phyloP scores from a whole-genome alignment of 1,140 invertebrate species.

The Tetraneura akinire region DNA sequence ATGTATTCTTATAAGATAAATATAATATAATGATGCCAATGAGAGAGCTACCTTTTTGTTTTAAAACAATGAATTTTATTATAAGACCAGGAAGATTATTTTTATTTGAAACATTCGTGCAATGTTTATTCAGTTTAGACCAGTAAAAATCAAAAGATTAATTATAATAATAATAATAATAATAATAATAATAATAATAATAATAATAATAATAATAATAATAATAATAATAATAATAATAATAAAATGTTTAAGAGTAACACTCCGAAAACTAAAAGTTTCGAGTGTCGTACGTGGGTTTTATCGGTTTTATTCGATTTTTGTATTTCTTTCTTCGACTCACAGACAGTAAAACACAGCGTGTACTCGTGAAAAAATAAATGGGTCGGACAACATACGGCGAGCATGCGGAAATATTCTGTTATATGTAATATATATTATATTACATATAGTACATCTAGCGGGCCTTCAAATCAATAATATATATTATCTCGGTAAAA shows the following conservation, averaged over 20 bases:
- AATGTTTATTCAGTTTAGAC: too few species aligned
- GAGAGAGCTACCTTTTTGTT: too few species aligned
- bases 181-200: too few species aligned
- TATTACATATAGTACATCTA: not conserved
- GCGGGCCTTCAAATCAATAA: constrained; percentile 31
- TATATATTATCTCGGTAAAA: constrained; percentile 26
- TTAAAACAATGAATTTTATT: too few species aligned
- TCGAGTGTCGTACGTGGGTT: not conserved
- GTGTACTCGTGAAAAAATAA: constrained; percentile 8
- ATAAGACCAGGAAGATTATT: too few species aligned
- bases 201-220: too few species aligned
- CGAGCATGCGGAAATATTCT: constrained; percentile 12
- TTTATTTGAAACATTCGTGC: too few species aligned
- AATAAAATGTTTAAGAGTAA: not conserved
- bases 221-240: too few species aligned
- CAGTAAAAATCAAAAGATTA: too few species aligned
- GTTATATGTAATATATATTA: not conserved
- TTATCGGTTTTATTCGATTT: not conserved
- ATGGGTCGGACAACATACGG: constrained; percentile 28
- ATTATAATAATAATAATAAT: too few species aligned
- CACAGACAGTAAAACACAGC: not conserved
- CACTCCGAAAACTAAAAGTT: not conserved
- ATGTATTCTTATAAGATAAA: too few species aligned
- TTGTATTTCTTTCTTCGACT: not conserved
- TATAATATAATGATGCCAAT: too few species aligned